These are phyloP conservation scores for Thalassophryne amazonica DNA, from an alignment of 2,797 vertebrate genomes.

Conservation along the genomic window DNA sequence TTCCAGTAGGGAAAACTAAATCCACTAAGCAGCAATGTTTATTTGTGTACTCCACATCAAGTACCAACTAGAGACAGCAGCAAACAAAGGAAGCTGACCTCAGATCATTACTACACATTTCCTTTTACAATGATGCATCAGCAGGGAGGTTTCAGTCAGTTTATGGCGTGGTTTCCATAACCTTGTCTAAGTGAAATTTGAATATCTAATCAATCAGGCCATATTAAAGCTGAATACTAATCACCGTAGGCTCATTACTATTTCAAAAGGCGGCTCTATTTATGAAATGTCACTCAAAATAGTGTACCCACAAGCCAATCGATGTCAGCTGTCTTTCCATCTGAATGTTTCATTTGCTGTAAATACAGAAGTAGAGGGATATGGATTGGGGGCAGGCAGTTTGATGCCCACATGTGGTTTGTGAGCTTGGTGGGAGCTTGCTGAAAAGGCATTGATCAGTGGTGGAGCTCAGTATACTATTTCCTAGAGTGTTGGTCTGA, in stretches of 20 bases:
- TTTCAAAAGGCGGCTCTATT: conserved; percentile 71
- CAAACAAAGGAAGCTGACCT: background rate
- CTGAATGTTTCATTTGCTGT: conserved; percentile 81
- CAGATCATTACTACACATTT: conserved; percentile 10
- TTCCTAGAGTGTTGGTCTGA: conserved; percentile 53
- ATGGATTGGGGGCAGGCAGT: conserved; percentile 70
- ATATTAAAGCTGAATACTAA: conserved; percentile 74
- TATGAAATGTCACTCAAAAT: conserved; percentile 80
- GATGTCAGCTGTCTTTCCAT: conserved; percentile 70
- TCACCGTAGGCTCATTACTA: conserved; percentile 73
- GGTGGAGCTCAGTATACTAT: conserved; percentile 62
- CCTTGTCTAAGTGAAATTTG: conserved; percentile 60
- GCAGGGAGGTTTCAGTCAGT: background rate
- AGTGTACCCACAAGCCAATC: conserved; percentile 75
- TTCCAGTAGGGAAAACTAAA: background rate
- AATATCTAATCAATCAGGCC: conserved; percentile 68
- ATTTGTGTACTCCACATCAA: conserved; percentile 9
- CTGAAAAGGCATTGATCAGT: conserved; percentile 78
- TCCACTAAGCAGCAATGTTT: background rate
- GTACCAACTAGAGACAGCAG: background rate
- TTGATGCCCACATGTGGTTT: conserved; percentile 69
- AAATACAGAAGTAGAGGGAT: conserved; percentile 76
- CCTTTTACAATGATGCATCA: conserved; percentile 10
- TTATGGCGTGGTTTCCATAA: conserved; percentile 30
- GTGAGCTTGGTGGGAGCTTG: conserved; percentile 40